Evolutionary conservation across 2,888 invertebrate species (phyloP), one percentile per base, ranked within the genome.

Genomic region (Dione vanillae): DNA sequence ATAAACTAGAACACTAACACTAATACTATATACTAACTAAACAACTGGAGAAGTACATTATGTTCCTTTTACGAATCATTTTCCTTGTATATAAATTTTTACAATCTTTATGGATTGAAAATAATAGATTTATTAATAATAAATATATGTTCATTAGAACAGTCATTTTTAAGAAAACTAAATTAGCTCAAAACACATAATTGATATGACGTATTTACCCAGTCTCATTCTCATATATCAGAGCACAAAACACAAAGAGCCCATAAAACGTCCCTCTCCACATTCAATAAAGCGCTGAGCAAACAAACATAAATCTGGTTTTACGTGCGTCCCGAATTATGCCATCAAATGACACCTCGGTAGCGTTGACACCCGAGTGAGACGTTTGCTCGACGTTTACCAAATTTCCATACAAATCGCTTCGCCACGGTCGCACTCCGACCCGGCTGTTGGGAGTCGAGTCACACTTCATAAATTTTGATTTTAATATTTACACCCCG

Each of bases 361-460:
- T 70, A 65, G 52, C 78, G 77, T 73, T 78, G 78, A 75, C 84
- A 82, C 81, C 83, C 83, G 83, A 85, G 80, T 82, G 88, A 86
- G 83, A 87, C 85, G 83, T 85, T 77, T 68, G 61, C 68, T 52
- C 62, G 68, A 27, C 65, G 83, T 70, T 81, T 78, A 80, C 82
- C 83, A 83, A 83, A 92, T 92, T 91, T 91, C 90, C 92, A 92
- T 93, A 91, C 90, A 91, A 93, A 93, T 92, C 91, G 89, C 76
- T 92, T 90, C 82, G 89, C 85, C 84, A 87, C 90, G 89, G 85
- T 81, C 68, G 65, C 73, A 65, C 65, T 54, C 47, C 82, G 78
- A 77, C 76, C 75, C 78, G 75, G 75, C 68, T 71, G 75, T 76
- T 77, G 77, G 75, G 70, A 72, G 75, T 76, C 76, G 77, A 81